phyloP scores from a whole-genome alignment of 2,113 vertebrate species.

The Panthera tigris region DNA sequence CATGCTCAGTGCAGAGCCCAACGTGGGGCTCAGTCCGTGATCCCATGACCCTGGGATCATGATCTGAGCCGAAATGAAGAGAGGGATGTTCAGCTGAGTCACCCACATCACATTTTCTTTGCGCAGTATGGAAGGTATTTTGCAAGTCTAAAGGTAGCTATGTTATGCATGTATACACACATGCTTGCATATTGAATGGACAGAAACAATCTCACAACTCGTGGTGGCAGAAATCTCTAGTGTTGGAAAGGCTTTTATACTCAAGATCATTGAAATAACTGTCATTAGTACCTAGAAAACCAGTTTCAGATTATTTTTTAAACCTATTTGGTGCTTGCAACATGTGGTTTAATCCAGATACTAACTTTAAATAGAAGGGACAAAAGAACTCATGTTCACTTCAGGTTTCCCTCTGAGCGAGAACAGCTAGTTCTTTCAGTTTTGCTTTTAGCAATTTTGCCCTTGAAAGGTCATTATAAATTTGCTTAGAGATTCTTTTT shows the following conservation, averaged over 20 bases:
- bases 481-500: conserved; percentile 6
- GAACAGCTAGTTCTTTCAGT: neutral
- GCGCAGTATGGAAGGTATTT: neutral
- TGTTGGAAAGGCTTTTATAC: neutral
- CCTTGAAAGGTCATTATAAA: conserved; percentile 18
- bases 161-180: accelerated
- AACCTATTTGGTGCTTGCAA: neutral
- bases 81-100: too few species aligned
- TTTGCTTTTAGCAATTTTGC: conserved; percentile 9
- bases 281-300: neutral
- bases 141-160: neutral
- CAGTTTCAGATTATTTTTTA: neutral
- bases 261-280: neutral
- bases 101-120: neutral
- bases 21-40: too few species aligned
- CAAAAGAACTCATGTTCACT: neutral
- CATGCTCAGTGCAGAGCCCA: too few species aligned
- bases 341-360: conserved; percentile 6
- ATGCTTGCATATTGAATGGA: accelerated
- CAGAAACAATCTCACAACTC: too few species aligned
- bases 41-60: too few species aligned
- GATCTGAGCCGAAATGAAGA: too few species aligned
- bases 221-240: neutral
- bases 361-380: neutral
- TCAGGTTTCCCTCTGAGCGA: neutral